Conservation (phyloP, 2,888 invertebrate genomes). For the Falcaria lacertinaria region DNA sequence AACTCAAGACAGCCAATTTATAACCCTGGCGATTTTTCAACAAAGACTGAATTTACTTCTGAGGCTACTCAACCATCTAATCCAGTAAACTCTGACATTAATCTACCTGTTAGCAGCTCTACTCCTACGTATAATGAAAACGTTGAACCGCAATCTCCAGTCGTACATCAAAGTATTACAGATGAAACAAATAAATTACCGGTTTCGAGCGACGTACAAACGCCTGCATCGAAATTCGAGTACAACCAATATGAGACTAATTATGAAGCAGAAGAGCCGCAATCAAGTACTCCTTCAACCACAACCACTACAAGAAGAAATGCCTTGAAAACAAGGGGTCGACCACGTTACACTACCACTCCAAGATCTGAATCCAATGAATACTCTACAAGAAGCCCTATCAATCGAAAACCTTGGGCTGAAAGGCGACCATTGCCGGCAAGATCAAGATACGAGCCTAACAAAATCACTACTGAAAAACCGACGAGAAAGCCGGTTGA, state of each 20-base stretch:
- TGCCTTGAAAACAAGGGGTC: conserved; percentile 51
- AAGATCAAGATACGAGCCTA: conserved; percentile 58
- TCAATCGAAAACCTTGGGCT: conserved; percentile 73
- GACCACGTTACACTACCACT: conserved; percentile 65
- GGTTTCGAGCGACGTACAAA: conserved; percentile 31
- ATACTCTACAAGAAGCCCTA: conserved; percentile 51
- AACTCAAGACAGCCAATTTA: conserved; percentile 49
- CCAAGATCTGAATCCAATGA: conserved; percentile 61
- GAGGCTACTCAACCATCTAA: conserved; percentile 22
- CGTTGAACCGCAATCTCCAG: conserved; percentile 34
- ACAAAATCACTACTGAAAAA: conserved; percentile 62
- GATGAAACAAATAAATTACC: conserved; percentile 33
- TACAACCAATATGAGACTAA: conserved; percentile 46
- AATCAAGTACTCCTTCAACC: conserved; percentile 37
- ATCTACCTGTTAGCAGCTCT: conserved; percentile 13
- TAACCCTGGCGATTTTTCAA: conserved; percentile 44
- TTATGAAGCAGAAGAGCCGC: conserved; percentile 36
- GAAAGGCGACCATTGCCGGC: conserved; percentile 70
- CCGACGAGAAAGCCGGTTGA: conserved; percentile 43
- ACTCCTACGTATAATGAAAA: conserved; percentile 31
- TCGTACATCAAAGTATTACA: conserved; percentile 30
- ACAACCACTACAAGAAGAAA: conserved; percentile 56
- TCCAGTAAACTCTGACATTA: conserved; percentile 18
- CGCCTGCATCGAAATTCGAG: conserved; percentile 33
- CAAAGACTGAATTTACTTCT: conserved; percentile 36